These are phyloP conservation scores for Oriolus oriolus DNA, from an alignment of 2,113 vertebrate genomes.

Conservation along the genomic window DNA sequence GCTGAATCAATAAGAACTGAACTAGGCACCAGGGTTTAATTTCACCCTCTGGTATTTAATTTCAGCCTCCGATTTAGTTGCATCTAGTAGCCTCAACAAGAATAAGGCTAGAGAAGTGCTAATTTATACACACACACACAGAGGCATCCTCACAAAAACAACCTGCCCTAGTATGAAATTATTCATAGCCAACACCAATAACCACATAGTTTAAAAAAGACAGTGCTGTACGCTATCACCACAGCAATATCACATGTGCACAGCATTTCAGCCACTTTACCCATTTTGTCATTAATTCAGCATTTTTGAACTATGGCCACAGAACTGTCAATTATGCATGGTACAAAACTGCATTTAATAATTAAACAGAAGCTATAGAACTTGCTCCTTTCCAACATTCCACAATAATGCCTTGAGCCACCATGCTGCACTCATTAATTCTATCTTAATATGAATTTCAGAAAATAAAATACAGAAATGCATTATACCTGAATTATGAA, in stretches of 20 bases:
- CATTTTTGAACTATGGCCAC: background rate
- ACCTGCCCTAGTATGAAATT: background rate
- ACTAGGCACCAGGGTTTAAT: background rate
- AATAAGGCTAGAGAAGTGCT: background rate
- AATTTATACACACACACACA: background rate
- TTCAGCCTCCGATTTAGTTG: background rate
- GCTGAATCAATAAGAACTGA: background rate
- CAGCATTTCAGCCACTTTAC: background rate
- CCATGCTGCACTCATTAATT: background rate
- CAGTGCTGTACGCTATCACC: background rate
- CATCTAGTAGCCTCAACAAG: background rate
- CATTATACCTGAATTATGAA: slow-evolving; percentile 89
- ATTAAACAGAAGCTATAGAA: background rate
- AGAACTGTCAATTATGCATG: background rate
- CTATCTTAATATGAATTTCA: background rate
- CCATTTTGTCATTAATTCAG: background rate
- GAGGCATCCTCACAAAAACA: background rate
- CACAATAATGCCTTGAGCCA: background rate
- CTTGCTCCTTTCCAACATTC: background rate
- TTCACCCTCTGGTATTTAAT: slow-evolving; percentile 45
- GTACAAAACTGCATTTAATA: background rate
- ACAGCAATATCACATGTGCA: accelerated
- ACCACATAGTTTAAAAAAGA: background rate
- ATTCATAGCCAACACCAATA: background rate
- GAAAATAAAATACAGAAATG: background rate